A percentile compares a stretch with the other conserved stretches of the same genome.
Evolutionary conservation across 2,113 vertebrate species (phyloP).

Genomic region (Coryphaenoides rupestris): DNA sequence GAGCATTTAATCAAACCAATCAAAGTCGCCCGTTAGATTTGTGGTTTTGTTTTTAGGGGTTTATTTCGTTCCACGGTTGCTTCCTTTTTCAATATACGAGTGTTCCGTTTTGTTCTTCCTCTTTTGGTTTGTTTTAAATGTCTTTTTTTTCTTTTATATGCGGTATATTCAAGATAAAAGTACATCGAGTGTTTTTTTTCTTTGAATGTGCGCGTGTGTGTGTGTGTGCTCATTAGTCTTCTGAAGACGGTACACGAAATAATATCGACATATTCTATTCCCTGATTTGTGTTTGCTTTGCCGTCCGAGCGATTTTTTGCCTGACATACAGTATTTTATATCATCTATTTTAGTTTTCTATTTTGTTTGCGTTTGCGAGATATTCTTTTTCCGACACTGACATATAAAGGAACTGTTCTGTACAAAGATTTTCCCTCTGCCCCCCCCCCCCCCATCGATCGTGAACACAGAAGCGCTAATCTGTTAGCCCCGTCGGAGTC

Average conservation of each 20-base stretch:
- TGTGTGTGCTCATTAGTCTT: conserved; percentile 37
- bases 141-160: too few species aligned
- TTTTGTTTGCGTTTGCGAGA: conserved; percentile 4
- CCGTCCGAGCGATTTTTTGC: conserved; percentile 42
- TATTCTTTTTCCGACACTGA: conserved; percentile 22
- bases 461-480: conserved; percentile 34
- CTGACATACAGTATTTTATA: conserved; percentile 50
- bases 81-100: background rate
- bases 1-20: conserved; percentile 24
- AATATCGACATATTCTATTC: conserved; percentile 18
- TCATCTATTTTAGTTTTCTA: conserved; percentile 26
- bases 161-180: conserved; percentile 19
- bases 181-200: conserved; percentile 26
- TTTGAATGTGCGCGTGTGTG: conserved; percentile 43
- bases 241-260: conserved; percentile 28
- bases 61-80: conserved; percentile 17
- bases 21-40: conserved; percentile 19
- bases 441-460: conserved; percentile 25
- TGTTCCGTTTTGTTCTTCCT: conserved; percentile 9
- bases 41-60: conserved; percentile 23
- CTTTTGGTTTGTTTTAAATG: too few species aligned
- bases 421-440: conserved; percentile 62
- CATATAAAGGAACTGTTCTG: conserved; percentile 50
- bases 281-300: conserved; percentile 37
- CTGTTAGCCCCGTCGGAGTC: conserved; percentile 10